A percentile compares a stretch with the other conserved stretches of the same genome.
Conservation (phyloP, 2,888 invertebrate species). For the Pachydiplax longipennis region DNA sequence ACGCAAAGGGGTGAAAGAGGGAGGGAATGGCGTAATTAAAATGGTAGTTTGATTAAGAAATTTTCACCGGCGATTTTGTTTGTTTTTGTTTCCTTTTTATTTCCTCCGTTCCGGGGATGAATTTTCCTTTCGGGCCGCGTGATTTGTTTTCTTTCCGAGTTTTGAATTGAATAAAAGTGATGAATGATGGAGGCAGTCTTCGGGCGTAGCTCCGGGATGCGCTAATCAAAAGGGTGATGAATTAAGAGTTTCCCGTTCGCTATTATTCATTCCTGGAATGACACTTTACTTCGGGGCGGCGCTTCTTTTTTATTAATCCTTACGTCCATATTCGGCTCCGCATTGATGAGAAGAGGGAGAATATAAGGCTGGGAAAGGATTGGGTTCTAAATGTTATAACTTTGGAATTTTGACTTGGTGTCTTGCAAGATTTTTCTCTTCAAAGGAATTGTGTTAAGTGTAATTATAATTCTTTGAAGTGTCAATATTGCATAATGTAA, state of each 20-base stretch:
- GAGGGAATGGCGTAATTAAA: not conserved
- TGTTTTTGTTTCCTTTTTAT: not conserved
- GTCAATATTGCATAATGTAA: too few relatives aligned
- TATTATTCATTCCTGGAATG: not conserved
- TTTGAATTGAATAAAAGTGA: not conserved
- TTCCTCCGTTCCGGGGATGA: not conserved
- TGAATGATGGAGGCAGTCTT: not conserved
- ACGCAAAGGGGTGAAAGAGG: not conserved
- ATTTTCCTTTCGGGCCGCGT: not conserved
- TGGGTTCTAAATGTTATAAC: too few relatives aligned
- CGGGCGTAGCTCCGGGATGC: not conserved
- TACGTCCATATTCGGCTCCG: not conserved
- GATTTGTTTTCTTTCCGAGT: not conserved
- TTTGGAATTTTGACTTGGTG: too few relatives aligned
- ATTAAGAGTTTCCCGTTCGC: not conserved
- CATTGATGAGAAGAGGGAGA: not conserved
- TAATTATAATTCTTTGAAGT: too few relatives aligned
- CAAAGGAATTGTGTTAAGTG: too few relatives aligned
- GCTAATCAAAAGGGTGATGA: not conserved
- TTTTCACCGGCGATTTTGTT: not conserved
- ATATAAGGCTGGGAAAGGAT: too few relatives aligned
- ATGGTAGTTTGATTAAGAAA: not conserved
- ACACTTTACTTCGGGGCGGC: not conserved
- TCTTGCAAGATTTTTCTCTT: too few relatives aligned
- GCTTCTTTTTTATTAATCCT: not conserved